Percentiles rank a stretch among this genome's conserved stretches.
Evolutionary conservation across 2,113 vertebrate species (phyloP).

Genomic region (Corythaeola cristata): DNA sequence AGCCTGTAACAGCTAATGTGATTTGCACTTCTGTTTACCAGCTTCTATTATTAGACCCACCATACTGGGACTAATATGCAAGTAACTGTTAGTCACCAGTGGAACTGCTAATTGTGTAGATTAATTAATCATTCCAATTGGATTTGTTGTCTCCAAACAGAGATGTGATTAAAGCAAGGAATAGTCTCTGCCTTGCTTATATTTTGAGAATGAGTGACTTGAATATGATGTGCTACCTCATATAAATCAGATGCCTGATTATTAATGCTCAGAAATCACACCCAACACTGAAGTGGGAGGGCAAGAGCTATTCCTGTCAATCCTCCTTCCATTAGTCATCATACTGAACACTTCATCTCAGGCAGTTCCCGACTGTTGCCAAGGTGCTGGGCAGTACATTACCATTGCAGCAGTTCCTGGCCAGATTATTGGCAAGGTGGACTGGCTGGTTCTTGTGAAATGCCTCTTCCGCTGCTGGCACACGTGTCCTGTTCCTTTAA

Average conservation of each 20-base stretch:
- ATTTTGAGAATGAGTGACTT: neutral
- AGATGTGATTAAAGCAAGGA: neutral
- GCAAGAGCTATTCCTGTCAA: neutral
- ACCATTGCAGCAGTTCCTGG: neutral
- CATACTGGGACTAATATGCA: neutral
- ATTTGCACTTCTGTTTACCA: constrained; percentile 4
- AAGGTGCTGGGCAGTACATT: neutral
- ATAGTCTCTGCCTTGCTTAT: neutral
- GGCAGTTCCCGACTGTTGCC: neutral
- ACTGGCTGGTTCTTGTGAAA: neutral
- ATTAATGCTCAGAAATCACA: neutral
- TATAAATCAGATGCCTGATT: neutral
- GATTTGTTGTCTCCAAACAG: constrained; percentile 5
- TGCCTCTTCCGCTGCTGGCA: neutral
- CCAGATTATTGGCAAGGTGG: neutral
- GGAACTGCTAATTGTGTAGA: constrained; percentile 19
- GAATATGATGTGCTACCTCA: neutral
- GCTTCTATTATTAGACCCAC: constrained; percentile 17
- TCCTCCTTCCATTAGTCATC: neutral
- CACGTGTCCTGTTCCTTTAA: neutral
- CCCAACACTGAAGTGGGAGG: neutral
- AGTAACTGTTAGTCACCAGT: constrained; percentile 41
- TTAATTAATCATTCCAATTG: constrained; percentile 13
- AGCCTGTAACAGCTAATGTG: neutral
- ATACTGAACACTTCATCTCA: neutral